phyloP scores from a whole-genome alignment of 2,797 vertebrate genomes.

The Lagodon rhomboides region DNA sequence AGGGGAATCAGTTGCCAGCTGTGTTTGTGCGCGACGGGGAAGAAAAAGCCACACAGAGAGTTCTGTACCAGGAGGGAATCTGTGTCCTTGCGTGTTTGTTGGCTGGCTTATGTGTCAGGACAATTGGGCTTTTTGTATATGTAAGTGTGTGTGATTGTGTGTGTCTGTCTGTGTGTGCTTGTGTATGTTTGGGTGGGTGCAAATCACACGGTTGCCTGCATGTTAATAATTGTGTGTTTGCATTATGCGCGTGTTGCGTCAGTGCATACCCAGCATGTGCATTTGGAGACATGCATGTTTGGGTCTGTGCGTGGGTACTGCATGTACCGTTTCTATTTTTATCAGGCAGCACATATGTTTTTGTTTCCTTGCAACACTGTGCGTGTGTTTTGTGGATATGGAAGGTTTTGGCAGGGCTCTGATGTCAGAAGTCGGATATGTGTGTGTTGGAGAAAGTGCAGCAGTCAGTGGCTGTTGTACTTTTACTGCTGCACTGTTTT shows the following conservation, averaged over 20 bases:
- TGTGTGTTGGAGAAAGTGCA: conserved; percentile 14
- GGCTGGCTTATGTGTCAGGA: conserved; percentile 46
- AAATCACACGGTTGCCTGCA: conserved; percentile 15
- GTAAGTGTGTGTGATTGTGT: conserved; percentile 14
- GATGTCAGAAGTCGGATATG: conserved; percentile 23
- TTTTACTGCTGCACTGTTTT: conserved; percentile 53
- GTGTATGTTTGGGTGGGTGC: not conserved
- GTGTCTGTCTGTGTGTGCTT: conserved; percentile 11
- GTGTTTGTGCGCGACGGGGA: conserved; percentile 14
- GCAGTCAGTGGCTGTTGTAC: conserved; percentile 28
- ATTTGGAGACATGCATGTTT: not conserved
- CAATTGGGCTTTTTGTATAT: conserved; percentile 54
- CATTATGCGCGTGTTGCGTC: not conserved
- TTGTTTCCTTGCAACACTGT: conserved; percentile 27
- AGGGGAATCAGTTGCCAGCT: not conserved
- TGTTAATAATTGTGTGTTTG: conserved; percentile 27
- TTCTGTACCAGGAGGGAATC: conserved; percentile 42
- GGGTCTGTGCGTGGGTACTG: not conserved
- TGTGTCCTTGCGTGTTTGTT: conserved; percentile 52
- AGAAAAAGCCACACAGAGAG: conserved; percentile 11
- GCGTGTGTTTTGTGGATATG: conserved; percentile 20
- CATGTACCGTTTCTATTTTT: conserved; percentile 17
- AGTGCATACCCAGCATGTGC: not conserved
- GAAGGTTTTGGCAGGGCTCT: not conserved
- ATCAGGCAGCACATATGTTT: not conserved